Conservation (phyloP, 2,888 invertebrate genomes). For the Candidula unifasciata region DNA sequence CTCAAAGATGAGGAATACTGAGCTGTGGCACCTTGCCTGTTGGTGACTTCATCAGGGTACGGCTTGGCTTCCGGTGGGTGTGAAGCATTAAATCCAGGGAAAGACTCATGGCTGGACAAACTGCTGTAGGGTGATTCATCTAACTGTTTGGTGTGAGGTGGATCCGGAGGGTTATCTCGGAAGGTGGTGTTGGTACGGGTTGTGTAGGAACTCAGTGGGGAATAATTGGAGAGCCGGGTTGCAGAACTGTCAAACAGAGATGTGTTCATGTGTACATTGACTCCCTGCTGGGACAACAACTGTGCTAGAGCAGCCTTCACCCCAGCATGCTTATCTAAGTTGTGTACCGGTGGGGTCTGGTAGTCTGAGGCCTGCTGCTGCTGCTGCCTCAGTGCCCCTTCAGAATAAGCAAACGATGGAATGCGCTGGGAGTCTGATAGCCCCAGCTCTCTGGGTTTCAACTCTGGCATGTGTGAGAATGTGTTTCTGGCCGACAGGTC, state of each 20-base stretch:
- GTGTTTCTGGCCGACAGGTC: not conserved
- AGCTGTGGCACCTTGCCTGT: not conserved
- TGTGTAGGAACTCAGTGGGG: not conserved
- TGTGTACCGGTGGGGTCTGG: not conserved
- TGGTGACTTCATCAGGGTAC: not conserved
- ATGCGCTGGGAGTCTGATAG: not conserved
- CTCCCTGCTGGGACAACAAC: constrained; percentile 80
- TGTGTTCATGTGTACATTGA: constrained; percentile 69
- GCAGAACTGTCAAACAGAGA: not conserved
- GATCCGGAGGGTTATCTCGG: not conserved
- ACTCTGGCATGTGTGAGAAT: not conserved
- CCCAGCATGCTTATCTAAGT: constrained; percentile 70
- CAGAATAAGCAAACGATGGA: not conserved
- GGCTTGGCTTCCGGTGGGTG: not conserved
- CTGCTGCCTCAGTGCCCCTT: not conserved
- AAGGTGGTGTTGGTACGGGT: not conserved
- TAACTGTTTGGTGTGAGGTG: not conserved
- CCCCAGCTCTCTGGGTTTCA: not conserved
- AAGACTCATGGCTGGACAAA: not conserved
- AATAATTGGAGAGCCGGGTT: constrained; percentile 1
- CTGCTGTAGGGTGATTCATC: not conserved
- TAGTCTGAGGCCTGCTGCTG: not conserved
- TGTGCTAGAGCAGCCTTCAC: constrained; percentile 80
- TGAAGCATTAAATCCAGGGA: not conserved
- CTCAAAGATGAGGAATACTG: constrained; percentile 32